phyloP scores from a whole-genome alignment of 2,797 vertebrate genomes.

The Sandelia bainsii region DNA sequence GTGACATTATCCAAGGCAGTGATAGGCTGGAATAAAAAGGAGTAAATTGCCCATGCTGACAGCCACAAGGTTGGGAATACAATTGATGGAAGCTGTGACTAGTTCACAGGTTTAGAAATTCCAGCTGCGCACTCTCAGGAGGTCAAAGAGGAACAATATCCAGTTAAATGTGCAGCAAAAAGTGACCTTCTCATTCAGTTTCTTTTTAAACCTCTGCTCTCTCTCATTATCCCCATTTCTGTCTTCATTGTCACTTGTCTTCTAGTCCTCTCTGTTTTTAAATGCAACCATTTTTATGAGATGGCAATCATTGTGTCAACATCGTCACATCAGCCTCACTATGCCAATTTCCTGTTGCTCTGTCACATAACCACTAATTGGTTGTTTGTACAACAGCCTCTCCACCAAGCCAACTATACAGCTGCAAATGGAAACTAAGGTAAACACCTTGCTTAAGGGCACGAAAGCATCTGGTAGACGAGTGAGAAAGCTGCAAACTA shows the following conservation, averaged over 20 bases:
- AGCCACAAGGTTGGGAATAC: constrained; percentile 50
- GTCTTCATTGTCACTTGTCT: too few relatives aligned
- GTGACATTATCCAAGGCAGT: not conserved
- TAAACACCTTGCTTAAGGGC: not conserved
- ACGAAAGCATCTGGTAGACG: not conserved
- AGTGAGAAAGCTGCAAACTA: not conserved
- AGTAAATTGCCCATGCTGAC: constrained; percentile 12
- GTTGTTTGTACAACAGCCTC: not conserved
- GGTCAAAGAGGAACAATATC: constrained; percentile 58
- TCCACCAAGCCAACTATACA: not conserved
- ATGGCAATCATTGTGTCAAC: not conserved
- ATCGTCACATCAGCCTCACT: not conserved
- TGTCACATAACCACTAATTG: not conserved
- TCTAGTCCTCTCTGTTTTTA: not conserved
- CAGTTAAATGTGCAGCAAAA: constrained; percentile 11
- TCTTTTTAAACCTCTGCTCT: not conserved
- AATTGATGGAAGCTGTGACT: constrained; percentile 74
- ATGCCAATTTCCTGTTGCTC: constrained; percentile 36
- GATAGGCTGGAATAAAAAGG: not conserved
- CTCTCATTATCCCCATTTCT: not conserved
- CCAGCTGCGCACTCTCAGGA: constrained; percentile 36
- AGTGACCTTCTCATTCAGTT: not conserved
- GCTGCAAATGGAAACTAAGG: not conserved
- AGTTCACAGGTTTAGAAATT: constrained; percentile 37
- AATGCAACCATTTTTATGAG: constrained; percentile 3